Percentiles rank a stretch among this genome's conserved stretches.
Evolutionary conservation across 2,797 vertebrate species (phyloP).

Genomic region (Geotrypetes seraphini): DNA sequence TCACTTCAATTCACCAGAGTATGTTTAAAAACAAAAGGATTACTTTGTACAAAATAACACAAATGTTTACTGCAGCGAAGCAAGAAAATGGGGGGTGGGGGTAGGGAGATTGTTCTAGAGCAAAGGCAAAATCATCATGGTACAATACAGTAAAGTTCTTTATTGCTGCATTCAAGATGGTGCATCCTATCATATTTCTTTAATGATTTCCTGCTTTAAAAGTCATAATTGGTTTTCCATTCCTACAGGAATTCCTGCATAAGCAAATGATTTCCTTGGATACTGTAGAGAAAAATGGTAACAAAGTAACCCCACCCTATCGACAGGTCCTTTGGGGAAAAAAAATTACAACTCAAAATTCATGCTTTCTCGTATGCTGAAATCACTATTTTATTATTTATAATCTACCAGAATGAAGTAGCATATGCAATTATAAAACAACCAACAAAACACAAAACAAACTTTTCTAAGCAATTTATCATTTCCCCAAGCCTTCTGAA

Average conservation of each 20-base stretch:
- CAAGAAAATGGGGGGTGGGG: no score
- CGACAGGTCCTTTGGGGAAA: no score
- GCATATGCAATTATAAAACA: no score
- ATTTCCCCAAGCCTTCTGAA: no score
- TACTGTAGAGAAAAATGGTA: conserved; percentile 17
- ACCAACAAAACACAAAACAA: no score
- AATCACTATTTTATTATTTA: no score
- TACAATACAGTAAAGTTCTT: neutral
- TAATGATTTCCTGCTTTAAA: conserved; percentile 33
- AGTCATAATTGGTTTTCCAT: conserved; percentile 27
- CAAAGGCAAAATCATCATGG: conserved; percentile 7
- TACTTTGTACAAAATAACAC: conserved; percentile 8
- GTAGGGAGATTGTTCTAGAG: neutral
- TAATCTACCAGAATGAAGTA: no score
- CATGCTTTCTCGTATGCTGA: no score
- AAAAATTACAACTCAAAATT: no score
- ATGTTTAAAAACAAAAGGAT: conserved; percentile 13
- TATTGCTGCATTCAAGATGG: conserved; percentile 29
- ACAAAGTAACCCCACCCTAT: conserved; percentile 19
- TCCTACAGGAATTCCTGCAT: conserved; percentile 12
- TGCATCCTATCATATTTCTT: conserved; percentile 17
- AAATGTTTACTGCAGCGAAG: neutral
- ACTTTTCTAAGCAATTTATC: no score
- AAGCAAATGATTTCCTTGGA: no score
- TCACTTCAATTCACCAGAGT: neutral